Percentiles rank a stretch among this genome's conserved stretches.
These are phyloP conservation scores for Brachirus orientalis DNA, from an alignment of 2,113 vertebrate genomes.

Conservation along the genomic window DNA sequence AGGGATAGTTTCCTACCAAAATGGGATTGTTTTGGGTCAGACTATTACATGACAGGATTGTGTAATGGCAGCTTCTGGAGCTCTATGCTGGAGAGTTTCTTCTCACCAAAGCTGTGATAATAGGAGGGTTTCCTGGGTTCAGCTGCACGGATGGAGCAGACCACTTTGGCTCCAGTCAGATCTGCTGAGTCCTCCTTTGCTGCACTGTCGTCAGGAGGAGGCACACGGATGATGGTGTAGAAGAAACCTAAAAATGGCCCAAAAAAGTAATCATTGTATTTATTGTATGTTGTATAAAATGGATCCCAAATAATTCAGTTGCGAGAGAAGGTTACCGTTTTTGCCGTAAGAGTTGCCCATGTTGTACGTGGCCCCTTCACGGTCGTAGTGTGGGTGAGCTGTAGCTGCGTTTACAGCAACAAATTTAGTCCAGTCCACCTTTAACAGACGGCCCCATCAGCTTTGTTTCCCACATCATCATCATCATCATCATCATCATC, in stretches of 20 bases:
- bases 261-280: constrained; percentile 6
- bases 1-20: no score
- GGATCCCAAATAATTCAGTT: neutral
- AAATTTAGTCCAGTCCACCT: constrained; percentile 93
- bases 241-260: constrained; percentile 79
- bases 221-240: constrained; percentile 90
- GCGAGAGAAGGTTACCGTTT: constrained; percentile 56
- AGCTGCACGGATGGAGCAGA: constrained; percentile 87
- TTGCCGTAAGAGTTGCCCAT: constrained; percentile 92
- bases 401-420: constrained; percentile 91
- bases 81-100: no score
- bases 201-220: constrained; percentile 76
- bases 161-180: constrained; percentile 83
- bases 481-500: neutral
- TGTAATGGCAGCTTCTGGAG: no score
- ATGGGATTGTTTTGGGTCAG: no score
- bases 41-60: no score
- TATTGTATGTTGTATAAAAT: no score
- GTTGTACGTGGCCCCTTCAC: constrained; percentile 91
- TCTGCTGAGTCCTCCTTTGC: constrained; percentile 66
- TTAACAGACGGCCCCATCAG: constrained; percentile 17
- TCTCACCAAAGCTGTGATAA: constrained; percentile 93
- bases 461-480: neutral
- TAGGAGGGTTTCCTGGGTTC: constrained; percentile 88
- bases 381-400: constrained; percentile 92